phyloP scores from a whole-genome alignment of 2,888 invertebrate genomes.

The Eurytoma californica region DNA sequence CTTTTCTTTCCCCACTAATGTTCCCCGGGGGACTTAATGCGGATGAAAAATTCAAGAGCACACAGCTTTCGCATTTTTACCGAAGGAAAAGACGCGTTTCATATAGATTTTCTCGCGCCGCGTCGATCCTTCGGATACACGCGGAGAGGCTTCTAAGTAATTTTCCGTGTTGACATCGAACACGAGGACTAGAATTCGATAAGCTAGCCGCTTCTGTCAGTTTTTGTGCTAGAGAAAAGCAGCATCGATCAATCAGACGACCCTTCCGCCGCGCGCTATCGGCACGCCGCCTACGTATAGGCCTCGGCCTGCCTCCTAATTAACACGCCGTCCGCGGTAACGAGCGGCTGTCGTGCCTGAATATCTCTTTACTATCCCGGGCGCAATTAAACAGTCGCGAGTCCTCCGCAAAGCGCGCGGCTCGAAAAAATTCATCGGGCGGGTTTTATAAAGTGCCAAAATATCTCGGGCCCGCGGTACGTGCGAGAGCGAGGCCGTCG shows the following conservation, averaged over 20 bases:
- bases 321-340: constrained; percentile 15
- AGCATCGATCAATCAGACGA: constrained; percentile 5
- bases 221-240: not conserved
- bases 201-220: too few relatives aligned
- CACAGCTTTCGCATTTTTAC: too few relatives aligned
- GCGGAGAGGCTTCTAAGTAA: not conserved
- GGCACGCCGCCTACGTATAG: not conserved
- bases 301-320: constrained; percentile 14
- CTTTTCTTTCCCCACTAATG: too few relatives aligned
- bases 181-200: too few relatives aligned
- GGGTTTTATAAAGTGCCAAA: constrained; percentile 5
- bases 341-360: not conserved
- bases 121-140: too few relatives aligned
- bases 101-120: too few relatives aligned
- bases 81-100: too few relatives aligned
- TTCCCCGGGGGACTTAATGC: too few relatives aligned
- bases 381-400: not conserved
- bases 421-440: not conserved
- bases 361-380: not conserved
- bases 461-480: not conserved
- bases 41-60: too few relatives aligned
- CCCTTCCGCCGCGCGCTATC: not conserved
- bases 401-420: not conserved
- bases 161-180: constrained; percentile 2
- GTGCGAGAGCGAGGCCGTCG: not conserved